Evolutionary conservation across 2,113 vertebrate species (phyloP), one percentile per base, ranked within the genome.

Genomic region (Mesitornis unicolor): DNA sequence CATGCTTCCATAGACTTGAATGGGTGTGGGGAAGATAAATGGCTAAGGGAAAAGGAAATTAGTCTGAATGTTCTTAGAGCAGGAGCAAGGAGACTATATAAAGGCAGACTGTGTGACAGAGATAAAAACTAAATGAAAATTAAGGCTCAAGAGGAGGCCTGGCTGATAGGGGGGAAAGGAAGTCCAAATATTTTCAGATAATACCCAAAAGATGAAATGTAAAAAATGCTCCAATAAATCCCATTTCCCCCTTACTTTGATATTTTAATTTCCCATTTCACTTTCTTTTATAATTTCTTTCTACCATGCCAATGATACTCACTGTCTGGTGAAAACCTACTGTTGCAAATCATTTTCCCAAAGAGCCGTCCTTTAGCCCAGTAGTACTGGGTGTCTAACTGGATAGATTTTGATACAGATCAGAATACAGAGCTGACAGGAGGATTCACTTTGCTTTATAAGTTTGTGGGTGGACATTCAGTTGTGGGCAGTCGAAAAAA

Each of bases 251-350:
- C 76, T 97, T 87, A 90, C 97, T 98, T 98, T 98, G 97, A 98
- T 98, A 97, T 97, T 97, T 96, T 96, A 97, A 94, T 97, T 98
- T 98, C 93, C 95, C 89, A 97, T 96, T 98, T 97, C 94, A 90
- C 96, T 98, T 98, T 96, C 96, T 97, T 95, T 93, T 77, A 95
- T 94, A 97, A 93, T 97, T 98, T 98, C 82, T 73, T 96, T 90
- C 93, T 96, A 94, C 96, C 80, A 88, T 92, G 92, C 96, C 95
- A 94, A 45, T 90, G 91, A 94, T 88, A 88, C 93, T 90, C 93
- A 61, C 87, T 73, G 71, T 36, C 42, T 53, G 71, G 83, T 80
- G 94, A 88, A 96, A 96, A 89, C 73, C 25, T 79, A 69, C 90
- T 80, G 79, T 61, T 53, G 75, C 78, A 81, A 90, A 70, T 88